Evolutionary conservation across 2,797 vertebrate genomes (phyloP).

Genomic region (Masticophis lateralis): DNA sequence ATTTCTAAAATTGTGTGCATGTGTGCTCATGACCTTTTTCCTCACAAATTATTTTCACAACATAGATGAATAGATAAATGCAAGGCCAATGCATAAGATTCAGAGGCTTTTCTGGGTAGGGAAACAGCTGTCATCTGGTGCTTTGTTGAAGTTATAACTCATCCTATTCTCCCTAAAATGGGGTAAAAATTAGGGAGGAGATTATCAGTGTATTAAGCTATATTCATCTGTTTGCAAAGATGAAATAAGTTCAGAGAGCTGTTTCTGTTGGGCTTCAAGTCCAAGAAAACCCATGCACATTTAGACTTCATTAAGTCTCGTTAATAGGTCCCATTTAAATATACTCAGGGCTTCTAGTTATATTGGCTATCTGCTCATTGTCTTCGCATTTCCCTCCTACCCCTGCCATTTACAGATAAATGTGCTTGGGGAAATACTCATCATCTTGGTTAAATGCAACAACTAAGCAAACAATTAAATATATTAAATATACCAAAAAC

Average conservation of each 20-base stretch:
- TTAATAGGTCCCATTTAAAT: neutral
- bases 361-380: neutral
- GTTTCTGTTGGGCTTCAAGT: neutral
- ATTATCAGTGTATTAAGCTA: neutral
- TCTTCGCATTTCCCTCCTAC: neutral
- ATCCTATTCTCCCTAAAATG: neutral
- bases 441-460: neutral
- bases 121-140: neutral
- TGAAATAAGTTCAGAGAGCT: neutral
- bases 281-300: neutral
- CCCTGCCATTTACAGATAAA: neutral
- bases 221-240: neutral
- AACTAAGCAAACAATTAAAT: neutral
- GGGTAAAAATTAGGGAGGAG: neutral
- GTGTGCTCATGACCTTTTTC: neutral
- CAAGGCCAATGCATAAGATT: neutral
- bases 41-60: neutral
- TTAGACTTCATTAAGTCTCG: neutral
- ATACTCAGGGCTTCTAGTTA: neutral
- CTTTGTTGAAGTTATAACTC: neutral
- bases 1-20: neutral
- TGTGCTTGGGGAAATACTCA: neutral
- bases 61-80: neutral
- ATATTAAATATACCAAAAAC: neutral
- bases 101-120: neutral